Evolutionary conservation across 2,113 vertebrate genomes (phyloP), one percentile per base, ranked within the genome.

Genomic region (Anguilla japonica): DNA sequence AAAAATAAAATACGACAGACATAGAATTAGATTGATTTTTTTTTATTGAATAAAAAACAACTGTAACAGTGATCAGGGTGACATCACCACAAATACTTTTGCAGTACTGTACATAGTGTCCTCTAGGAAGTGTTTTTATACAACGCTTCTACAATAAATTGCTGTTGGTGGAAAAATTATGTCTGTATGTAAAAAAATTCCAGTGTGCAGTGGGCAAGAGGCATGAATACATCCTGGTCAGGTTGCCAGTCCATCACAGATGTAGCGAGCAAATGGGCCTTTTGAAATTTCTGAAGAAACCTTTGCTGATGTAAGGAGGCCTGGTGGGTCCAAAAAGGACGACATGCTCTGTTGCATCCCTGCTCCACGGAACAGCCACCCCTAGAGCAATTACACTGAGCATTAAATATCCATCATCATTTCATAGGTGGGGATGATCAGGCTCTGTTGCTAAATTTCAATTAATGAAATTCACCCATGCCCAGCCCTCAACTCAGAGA

Each of bases 381-480:
- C 87, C 87, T 91, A 92, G 88, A 92, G 92, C 90, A 93, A 94
- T 93, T 91, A 93, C 92, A 90, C 71, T 41, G 78, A 87, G 81
- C 89, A 94, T 90, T 92, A 94, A 83, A 90, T 84, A 90, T 93
- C 82, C 90, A 92, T 96, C 95, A 46, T 46, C 8, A 95, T 96
- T 91, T 88, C 89, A 88, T 87, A 92, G 88, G 89, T 89, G 89
- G 94, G 95, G 95, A 90, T 92, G 96, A 93, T 93, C 91, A 95
- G 95, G 84, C 87, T 41, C 92, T 93, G 93, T 93, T 94, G 94
- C 93, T 95, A 96, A 95, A 97, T 97, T 96, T 95, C 96, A 97
- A 97, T 96, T 92, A 95, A 96, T 93, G 95, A 96, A 96, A 96
- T 94, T 92, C 89, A 15, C 87, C 94, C 93, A 7, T 91, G 85